Percentiles rank a stretch among this genome's conserved stretches.
phyloP scores from a whole-genome alignment of 2,888 invertebrate species.

The Drosophila anomalata region DNA sequence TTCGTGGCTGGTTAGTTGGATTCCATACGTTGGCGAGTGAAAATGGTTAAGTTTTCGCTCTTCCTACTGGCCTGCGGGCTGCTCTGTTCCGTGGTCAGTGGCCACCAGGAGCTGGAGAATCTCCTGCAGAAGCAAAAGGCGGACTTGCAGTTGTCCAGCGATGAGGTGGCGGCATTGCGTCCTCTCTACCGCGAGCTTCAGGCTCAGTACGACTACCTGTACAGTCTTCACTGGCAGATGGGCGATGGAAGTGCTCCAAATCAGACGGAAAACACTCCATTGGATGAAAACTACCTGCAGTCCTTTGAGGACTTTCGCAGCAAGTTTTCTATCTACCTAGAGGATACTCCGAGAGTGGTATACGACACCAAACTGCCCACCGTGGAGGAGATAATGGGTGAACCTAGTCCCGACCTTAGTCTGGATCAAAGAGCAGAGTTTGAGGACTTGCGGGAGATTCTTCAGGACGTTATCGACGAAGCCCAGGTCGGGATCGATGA shows the following conservation, averaged over 20 bases:
- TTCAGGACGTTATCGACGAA: constrained; percentile 75
- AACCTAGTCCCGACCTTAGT: constrained; percentile 36
- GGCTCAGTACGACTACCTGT: constrained; percentile 68
- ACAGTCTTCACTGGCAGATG: constrained; percentile 42
- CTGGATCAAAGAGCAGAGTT: constrained; percentile 59
- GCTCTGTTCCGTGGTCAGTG: constrained; percentile 27
- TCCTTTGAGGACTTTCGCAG: constrained; percentile 57
- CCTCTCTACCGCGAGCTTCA: constrained; percentile 73
- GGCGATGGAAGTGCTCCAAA: constrained; percentile 40
- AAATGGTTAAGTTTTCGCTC: constrained; percentile 44
- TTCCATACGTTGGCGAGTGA: constrained; percentile 16
- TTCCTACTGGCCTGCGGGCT: constrained; percentile 35
- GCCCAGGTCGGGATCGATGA: constrained; percentile 66
- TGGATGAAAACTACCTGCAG: constrained; percentile 46
- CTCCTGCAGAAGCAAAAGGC: constrained; percentile 52
- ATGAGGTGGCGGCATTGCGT: constrained; percentile 62
- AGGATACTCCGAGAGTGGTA: constrained; percentile 39
- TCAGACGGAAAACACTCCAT: constrained; percentile 10
- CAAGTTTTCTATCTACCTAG: constrained; percentile 44
- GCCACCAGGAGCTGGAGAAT: constrained; percentile 50
- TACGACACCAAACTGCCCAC: constrained; percentile 72
- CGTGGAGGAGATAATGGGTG: constrained; percentile 62
- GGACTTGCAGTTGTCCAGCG: constrained; percentile 55
- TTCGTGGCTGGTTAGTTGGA: constrained; percentile 44
- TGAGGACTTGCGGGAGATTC: constrained; percentile 64